A percentile compares a stretch with the other conserved stretches of the same genome.
phyloP scores from a whole-genome alignment of 2,888 invertebrate genomes.

The Drosophila longiperda region DNA sequence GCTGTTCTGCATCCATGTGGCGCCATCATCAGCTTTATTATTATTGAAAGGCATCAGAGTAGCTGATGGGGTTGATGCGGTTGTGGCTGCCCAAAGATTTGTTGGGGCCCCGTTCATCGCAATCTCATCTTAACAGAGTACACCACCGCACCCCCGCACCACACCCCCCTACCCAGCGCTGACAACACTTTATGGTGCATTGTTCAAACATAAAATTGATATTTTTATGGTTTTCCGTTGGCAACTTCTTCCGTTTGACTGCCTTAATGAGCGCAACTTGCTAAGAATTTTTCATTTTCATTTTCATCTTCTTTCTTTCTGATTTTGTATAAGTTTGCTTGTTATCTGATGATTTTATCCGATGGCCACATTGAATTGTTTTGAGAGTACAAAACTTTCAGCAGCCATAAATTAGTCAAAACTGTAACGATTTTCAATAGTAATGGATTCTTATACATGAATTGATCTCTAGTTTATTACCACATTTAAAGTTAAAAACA shows the following conservation, averaged over 20 bases:
- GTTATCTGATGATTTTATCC: slow-evolving; percentile 14
- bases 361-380: slow-evolving; percentile 28
- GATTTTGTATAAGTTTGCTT: slow-evolving; percentile 17
- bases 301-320: slow-evolving; percentile 2
- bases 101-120: slow-evolving; percentile 32
- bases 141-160: not conserved
- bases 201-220: slow-evolving; percentile 71
- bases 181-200: slow-evolving; percentile 59
- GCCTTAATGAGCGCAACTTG: slow-evolving; percentile 66
- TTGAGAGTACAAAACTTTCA: slow-evolving; percentile 8
- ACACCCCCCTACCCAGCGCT: not conserved
- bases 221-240: slow-evolving; percentile 57
- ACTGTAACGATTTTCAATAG: not conserved
- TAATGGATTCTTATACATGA: not conserved
- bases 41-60: slow-evolving; percentile 62
- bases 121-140: slow-evolving; percentile 39
- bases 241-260: slow-evolving; percentile 34
- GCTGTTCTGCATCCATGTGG: slow-evolving; percentile 35
- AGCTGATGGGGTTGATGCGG: slow-evolving; percentile 39
- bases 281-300: slow-evolving; percentile 25
- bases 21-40: slow-evolving; percentile 59
- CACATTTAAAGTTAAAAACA: not conserved
- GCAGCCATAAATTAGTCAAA: not conserved
- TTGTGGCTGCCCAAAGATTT: slow-evolving; percentile 43
- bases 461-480: not conserved